These are phyloP conservation scores for Lophochroa leadbeateri DNA, from an alignment of 2,113 vertebrate genomes.

Conservation along the genomic window DNA sequence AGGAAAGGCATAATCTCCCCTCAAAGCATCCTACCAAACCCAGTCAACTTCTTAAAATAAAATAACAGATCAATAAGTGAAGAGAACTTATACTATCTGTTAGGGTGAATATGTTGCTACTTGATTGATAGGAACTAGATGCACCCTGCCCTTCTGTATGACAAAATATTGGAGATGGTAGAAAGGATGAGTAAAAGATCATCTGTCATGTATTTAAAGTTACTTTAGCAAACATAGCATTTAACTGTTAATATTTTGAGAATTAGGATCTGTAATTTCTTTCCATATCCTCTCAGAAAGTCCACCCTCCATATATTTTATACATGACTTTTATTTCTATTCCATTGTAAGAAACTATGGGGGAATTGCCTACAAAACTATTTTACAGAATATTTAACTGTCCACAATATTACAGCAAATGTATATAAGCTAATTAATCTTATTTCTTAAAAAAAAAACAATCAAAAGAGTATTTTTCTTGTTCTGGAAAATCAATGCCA, in stretches of 20 bases:
- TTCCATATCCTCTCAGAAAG: background rate
- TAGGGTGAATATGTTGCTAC: background rate
- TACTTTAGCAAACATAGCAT: background rate
- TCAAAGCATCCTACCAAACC: background rate
- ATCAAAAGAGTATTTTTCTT: background rate
- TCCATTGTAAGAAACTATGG: background rate
- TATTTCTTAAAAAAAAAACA: background rate
- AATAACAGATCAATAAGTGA: background rate
- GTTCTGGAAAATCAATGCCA: background rate
- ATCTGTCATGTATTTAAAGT: background rate
- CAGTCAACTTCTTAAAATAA: background rate
- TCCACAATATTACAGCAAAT: background rate
- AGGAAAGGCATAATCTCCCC: accelerated
- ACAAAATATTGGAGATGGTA: background rate
- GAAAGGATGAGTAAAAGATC: background rate
- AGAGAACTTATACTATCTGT: background rate
- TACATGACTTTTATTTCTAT: background rate
- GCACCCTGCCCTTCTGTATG: background rate
- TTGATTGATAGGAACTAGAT: background rate
- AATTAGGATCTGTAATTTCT: background rate
- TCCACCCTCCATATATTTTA: background rate
- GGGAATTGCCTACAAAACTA: background rate
- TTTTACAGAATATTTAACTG: background rate
- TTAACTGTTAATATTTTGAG: background rate
- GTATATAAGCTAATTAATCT: background rate